phyloP scores from a whole-genome alignment of 2,113 vertebrate species.

The Conger conger region DNA sequence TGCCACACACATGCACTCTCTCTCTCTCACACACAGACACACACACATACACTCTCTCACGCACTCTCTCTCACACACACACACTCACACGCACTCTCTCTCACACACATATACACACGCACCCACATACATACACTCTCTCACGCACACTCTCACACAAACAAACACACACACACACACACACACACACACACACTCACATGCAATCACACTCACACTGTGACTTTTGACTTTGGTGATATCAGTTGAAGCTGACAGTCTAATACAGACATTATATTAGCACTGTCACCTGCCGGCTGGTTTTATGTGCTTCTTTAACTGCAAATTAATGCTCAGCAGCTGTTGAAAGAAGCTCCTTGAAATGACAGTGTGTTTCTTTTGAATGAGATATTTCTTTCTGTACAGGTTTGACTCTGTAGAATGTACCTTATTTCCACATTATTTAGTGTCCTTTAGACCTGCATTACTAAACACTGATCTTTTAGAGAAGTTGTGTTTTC shows the following conservation, averaged over 20 bases:
- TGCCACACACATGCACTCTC: no score
- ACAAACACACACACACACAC: neutral
- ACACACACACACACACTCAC: neutral
- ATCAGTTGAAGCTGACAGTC: neutral
- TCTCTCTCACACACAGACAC: no score
- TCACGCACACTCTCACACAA: no score
- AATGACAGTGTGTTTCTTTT: neutral
- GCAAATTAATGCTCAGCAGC: neutral
- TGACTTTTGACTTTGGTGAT: neutral
- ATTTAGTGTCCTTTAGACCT: neutral
- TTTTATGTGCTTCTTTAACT: neutral
- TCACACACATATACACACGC: no score
- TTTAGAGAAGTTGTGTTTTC: no score
- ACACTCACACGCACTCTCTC: no score
- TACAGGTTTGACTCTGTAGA: neutral
- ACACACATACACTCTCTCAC: neutral
- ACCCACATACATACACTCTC: neutral
- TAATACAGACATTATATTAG: neutral
- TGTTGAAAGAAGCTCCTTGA: slow-evolving; percentile 3
- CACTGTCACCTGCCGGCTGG: neutral
- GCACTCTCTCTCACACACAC: no score
- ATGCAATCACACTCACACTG: neutral
- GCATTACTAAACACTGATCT: neutral
- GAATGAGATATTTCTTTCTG: neutral
- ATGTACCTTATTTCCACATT: neutral